phyloP scores from a whole-genome alignment of 1,140 invertebrate species.

The Zaprionus capensis region DNA sequence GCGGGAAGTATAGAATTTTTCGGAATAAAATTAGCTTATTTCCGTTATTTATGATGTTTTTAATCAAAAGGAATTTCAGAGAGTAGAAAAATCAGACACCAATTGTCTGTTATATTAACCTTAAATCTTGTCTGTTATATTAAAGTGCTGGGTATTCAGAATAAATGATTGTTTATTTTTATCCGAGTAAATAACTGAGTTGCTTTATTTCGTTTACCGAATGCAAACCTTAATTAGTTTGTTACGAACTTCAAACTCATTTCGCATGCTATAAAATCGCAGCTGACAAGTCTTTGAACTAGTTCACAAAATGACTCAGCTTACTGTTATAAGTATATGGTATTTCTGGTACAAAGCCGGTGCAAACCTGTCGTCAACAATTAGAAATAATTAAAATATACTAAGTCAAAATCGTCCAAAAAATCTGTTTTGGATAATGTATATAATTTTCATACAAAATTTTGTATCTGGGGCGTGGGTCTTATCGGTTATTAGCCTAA shows the following conservation, averaged over 20 bases:
- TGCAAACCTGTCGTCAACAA: neutral
- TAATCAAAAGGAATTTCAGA: too few relatives aligned
- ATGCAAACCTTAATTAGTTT: neutral
- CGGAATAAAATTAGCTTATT: too few relatives aligned
- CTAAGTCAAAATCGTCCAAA: neutral
- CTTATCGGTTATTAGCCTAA: neutral
- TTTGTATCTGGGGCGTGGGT: neutral
- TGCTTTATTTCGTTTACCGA: neutral
- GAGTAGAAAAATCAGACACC: too few relatives aligned
- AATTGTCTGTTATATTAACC: too few relatives aligned
- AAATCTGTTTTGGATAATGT: neutral
- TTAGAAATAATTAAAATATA: constrained; percentile 1
- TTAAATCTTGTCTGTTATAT: too few relatives aligned
- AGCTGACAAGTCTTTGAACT: neutral
- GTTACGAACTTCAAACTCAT: neutral
- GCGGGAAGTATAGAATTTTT: too few relatives aligned
- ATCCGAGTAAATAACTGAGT: neutral
- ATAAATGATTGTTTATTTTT: neutral
- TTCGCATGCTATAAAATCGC: neutral
- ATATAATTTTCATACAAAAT: neutral
- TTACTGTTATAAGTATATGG: neutral
- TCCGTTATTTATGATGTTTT: too few relatives aligned
- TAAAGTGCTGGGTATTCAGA: neutral
- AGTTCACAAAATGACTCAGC: neutral
- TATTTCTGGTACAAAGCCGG: neutral